A percentile compares a stretch with the other conserved stretches of the same genome.
These are phyloP conservation scores for Drosophila stalkeri DNA, from an alignment of 2,888 invertebrate genomes.

Conservation along the genomic window DNA sequence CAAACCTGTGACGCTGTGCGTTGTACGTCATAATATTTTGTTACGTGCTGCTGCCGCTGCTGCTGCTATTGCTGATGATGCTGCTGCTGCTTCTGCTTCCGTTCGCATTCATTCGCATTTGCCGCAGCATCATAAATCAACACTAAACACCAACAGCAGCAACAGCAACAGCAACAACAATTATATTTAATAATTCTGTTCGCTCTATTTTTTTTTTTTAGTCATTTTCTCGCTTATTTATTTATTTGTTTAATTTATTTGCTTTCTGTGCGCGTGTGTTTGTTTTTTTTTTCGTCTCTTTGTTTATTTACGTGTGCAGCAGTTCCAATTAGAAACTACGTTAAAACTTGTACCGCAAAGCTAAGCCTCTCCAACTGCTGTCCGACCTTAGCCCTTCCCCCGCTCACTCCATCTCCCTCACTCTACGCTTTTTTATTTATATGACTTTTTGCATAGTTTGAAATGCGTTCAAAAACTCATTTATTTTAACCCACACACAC, in stretches of 20 bases:
- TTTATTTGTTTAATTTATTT: slow-evolving; percentile 61
- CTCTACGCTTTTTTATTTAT: slow-evolving; percentile 4
- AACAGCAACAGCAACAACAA: slow-evolving; percentile 50
- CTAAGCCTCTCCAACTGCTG: slow-evolving; percentile 16
- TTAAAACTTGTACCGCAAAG: slow-evolving; percentile 35
- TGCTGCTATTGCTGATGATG: slow-evolving; percentile 47
- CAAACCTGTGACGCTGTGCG: slow-evolving; percentile 44
- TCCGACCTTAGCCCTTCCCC: not conserved
- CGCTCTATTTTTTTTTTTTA: slow-evolving; percentile 33
- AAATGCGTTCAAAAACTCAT: slow-evolving; percentile 49
- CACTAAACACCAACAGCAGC: slow-evolving; percentile 60
- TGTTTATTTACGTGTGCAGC: slow-evolving; percentile 64
- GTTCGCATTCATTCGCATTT: slow-evolving; percentile 48
- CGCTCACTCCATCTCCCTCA: not conserved
- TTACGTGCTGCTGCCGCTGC: slow-evolving; percentile 48
- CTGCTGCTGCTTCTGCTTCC: slow-evolving; percentile 62
- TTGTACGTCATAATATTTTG: slow-evolving; percentile 60
- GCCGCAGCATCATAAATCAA: slow-evolving; percentile 80
- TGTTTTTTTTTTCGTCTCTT: slow-evolving; percentile 17
- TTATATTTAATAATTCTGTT: slow-evolving; percentile 66
- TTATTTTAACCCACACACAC: slow-evolving; percentile 1
- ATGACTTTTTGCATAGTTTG: slow-evolving; percentile 32
- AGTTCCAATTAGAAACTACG: slow-evolving; percentile 56
- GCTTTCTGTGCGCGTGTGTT: slow-evolving; percentile 34
- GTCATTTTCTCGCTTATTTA: slow-evolving; percentile 14